These are phyloP conservation scores for Sparus aurata DNA, from an alignment of 2,797 vertebrate species.

Conservation along the genomic window DNA sequence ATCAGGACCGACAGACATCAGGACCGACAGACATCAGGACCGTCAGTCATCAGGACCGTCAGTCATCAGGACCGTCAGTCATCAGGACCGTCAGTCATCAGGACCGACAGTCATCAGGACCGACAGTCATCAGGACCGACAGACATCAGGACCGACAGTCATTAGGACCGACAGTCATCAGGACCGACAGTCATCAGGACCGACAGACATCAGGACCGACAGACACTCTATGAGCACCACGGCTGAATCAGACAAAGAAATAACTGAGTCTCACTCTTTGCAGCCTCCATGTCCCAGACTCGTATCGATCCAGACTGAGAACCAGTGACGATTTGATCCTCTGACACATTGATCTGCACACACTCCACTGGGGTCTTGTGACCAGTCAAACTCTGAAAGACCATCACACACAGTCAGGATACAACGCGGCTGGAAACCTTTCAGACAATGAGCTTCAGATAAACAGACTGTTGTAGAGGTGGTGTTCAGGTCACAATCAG, in stretches of 20 bases:
- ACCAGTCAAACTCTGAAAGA: slow-evolving; percentile 91
- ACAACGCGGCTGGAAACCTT: neutral
- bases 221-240: neutral
- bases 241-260: neutral
- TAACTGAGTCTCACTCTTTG: slow-evolving; percentile 89
- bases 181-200: no score
- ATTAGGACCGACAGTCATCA: neutral
- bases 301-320: slow-evolving; percentile 96
- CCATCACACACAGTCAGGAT: neutral
- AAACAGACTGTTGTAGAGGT: neutral
- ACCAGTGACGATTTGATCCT: slow-evolving; percentile 95
- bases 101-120: neutral
- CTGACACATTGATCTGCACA: slow-evolving; percentile 91
- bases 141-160: neutral
- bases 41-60: neutral
- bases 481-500: neutral
- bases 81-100: no score
- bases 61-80: no score
- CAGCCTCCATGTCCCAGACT: slow-evolving; percentile 97
- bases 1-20: no score
- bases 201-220: neutral
- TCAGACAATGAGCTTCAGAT: no score
- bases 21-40: neutral
- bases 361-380: slow-evolving; percentile 94
- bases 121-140: neutral